A percentile compares a stretch with the other conserved stretches of the same genome.
phyloP scores from a whole-genome alignment of 2,888 invertebrate genomes.

The Plagiodera versicolora region DNA sequence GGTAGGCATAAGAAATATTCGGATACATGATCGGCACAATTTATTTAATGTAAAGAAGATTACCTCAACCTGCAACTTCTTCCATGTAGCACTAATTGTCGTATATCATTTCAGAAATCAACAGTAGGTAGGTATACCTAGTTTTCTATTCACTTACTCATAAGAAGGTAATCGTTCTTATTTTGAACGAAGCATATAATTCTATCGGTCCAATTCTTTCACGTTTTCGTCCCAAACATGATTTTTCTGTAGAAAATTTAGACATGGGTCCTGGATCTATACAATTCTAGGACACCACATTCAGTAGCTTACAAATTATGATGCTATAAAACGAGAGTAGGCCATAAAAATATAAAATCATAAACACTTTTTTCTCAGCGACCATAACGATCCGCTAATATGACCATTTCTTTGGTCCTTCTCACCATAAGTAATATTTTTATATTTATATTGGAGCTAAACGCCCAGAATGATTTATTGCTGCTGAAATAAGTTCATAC shows the following conservation, averaged over 20 bases:
- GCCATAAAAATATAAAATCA: slow-evolving; percentile 48
- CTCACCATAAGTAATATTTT: background rate
- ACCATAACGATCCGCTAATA: slow-evolving; percentile 4
- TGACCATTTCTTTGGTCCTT: background rate
- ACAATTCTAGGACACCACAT: slow-evolving; percentile 37
- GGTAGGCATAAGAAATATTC: no score
- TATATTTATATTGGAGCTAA: background rate
- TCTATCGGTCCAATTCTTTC: background rate
- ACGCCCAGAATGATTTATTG: no score
- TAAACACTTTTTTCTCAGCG: slow-evolving; percentile 24
- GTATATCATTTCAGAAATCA: no score
- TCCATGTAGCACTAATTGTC: no score
- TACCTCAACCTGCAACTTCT: no score
- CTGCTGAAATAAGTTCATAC: no score
- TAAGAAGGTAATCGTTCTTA: background rate
- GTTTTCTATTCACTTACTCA: no score
- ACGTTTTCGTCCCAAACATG: background rate
- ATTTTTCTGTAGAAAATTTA: background rate
- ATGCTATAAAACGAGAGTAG: slow-evolving; percentile 43
- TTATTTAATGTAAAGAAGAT: no score
- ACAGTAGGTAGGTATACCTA: no score
- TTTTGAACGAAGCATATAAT: background rate
- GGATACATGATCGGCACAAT: no score
- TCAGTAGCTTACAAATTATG: slow-evolving; percentile 45
- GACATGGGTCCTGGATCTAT: slow-evolving; percentile 4